phyloP scores from a whole-genome alignment of 2,888 invertebrate species.

The Meteorus colon region DNA sequence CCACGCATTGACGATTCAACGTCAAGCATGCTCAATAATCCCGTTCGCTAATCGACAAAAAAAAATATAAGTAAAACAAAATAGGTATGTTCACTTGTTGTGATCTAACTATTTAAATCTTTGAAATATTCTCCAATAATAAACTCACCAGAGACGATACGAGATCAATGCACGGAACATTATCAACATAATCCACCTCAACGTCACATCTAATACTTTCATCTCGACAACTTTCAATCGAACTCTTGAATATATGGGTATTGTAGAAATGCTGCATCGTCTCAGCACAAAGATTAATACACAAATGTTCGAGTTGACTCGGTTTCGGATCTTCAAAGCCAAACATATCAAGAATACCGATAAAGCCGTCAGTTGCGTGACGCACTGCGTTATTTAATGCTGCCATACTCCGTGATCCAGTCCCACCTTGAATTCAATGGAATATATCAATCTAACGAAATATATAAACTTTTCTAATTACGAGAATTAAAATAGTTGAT shows the following conservation, averaged over 20 bases:
- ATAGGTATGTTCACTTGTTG: not conserved
- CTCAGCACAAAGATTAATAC: conserved; percentile 96
- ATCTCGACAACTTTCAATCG: conserved; percentile 93
- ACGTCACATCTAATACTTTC: conserved; percentile 93
- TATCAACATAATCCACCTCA: conserved; percentile 95
- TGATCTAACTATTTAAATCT: not conserved
- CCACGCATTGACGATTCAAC: conserved; percentile 91
- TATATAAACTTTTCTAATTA: no score
- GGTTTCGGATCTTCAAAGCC: conserved; percentile 95
- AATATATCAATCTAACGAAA: not conserved
- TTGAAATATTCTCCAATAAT: not conserved
- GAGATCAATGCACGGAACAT: conserved; percentile 95
- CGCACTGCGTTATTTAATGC: conserved; percentile 93
- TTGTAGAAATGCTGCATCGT: conserved; percentile 99
- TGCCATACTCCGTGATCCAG: conserved; percentile 92
- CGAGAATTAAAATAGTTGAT: no score
- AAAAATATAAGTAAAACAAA: not conserved
- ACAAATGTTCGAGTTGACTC: conserved; percentile 92
- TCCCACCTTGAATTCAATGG: conserved; percentile 71
- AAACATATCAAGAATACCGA: conserved; percentile 97
- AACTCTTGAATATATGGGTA: conserved; percentile 96
- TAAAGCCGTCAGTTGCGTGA: conserved; percentile 95
- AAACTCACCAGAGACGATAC: conserved; percentile 86
- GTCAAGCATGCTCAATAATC: conserved; percentile 92
- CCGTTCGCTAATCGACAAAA: conserved; percentile 80